Conservation (phyloP, 2,888 invertebrate species). For the Volucella inanis region DNA sequence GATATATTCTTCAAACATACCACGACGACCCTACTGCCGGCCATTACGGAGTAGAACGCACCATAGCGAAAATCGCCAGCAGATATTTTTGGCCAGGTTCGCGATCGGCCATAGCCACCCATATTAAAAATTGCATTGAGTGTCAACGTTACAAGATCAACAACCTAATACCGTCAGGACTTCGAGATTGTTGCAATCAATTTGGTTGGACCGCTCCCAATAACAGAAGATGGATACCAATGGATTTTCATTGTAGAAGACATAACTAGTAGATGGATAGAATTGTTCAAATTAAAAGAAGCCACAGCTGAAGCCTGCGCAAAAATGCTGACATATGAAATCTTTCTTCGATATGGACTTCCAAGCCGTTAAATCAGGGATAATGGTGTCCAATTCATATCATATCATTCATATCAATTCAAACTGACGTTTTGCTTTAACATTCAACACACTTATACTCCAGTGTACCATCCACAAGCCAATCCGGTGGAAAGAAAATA, state of each 20-base stretch:
- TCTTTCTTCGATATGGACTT: conserved; percentile 79
- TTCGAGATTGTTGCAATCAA: conserved; percentile 71
- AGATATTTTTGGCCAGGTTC: conserved; percentile 69
- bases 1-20: conserved; percentile 49
- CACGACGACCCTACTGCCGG: conserved; percentile 71
- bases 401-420: conserved; percentile 79
- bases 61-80: conserved; percentile 51
- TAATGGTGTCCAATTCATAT: conserved; percentile 79
- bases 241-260: conserved; percentile 78
- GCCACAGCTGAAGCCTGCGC: conserved; percentile 78
- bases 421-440: conserved; percentile 70
- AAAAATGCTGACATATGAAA: conserved; percentile 76
- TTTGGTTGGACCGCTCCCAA: conserved; percentile 62
- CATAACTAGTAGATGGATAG: conserved; percentile 75
- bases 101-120: conserved; percentile 32
- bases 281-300: conserved; percentile 77
- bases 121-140: conserved; percentile 37
- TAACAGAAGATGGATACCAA: too few relatives aligned
- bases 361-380: conserved; percentile 78
- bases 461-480: conserved; percentile 68
- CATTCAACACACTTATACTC: conserved; percentile 66
- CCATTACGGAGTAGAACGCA: conserved; percentile 65
- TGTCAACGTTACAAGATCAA: conserved; percentile 61
- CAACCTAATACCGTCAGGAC: conserved; percentile 62
- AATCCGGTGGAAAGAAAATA: too few relatives aligned